A percentile compares a stretch with the other conserved stretches of the same genome.
Conservation (phyloP, 1,140 invertebrate species). For the Antheraea pernyi region DNA sequence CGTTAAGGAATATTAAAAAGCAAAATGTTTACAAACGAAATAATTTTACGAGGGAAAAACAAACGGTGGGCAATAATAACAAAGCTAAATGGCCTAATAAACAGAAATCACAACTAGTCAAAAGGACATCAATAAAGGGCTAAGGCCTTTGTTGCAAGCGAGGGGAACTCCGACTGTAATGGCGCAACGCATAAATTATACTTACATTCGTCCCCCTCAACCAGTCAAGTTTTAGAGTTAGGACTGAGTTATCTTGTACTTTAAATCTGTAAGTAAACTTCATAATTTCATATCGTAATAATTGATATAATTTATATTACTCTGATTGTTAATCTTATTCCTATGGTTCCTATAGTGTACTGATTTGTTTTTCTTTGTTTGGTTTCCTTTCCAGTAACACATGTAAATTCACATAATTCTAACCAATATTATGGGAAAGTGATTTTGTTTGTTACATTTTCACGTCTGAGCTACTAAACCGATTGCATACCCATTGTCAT, state of each 20-base stretch:
- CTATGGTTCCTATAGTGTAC: too few relatives aligned
- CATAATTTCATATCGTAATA: too few relatives aligned
- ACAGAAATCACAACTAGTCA: slow-evolving; percentile 68
- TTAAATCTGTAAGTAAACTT: background rate
- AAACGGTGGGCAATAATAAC: slow-evolving; percentile 26
- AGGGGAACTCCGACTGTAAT: slow-evolving; percentile 40
- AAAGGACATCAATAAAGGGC: slow-evolving; percentile 68
- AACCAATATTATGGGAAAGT: too few relatives aligned
- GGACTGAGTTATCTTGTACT: slow-evolving; percentile 10
- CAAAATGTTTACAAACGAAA: background rate
- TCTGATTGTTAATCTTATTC: too few relatives aligned
- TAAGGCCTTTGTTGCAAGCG: slow-evolving; percentile 11
- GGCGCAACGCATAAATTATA: slow-evolving; percentile 58
- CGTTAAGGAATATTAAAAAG: background rate
- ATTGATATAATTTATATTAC: too few relatives aligned
- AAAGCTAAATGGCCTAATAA: slow-evolving; percentile 66
- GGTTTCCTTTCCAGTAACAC: too few relatives aligned
- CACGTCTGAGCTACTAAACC: too few relatives aligned
- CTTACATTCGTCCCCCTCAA: slow-evolving; percentile 23
- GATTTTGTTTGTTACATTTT: too few relatives aligned
- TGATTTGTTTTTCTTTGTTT: too few relatives aligned
- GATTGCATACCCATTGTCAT: too few relatives aligned
- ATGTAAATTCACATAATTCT: too few relatives aligned
- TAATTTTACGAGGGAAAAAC: background rate
- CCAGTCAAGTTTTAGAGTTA: slow-evolving; percentile 9